phyloP scores from a whole-genome alignment of 2,888 invertebrate species.

The Hydraecia micacea region DNA sequence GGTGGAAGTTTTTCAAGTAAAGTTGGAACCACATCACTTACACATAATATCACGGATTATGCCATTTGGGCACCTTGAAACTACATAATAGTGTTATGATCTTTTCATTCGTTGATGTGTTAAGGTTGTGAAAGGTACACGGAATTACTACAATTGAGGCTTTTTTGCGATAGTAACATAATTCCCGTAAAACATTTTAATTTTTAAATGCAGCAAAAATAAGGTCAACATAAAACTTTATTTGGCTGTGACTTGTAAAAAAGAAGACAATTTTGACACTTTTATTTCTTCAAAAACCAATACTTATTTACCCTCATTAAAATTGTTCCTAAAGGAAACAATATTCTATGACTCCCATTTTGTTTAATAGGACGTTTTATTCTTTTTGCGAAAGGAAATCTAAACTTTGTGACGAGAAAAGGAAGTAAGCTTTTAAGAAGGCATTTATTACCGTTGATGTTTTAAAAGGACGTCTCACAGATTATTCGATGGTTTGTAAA shows the following conservation, averaged over 20 bases:
- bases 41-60: constrained; percentile 8
- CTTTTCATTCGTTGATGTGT: constrained; percentile 3
- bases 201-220: not conserved
- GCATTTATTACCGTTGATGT: constrained; percentile 48
- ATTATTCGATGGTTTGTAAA: constrained; percentile 18
- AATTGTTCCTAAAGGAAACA: constrained; percentile 32
- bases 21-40: constrained; percentile 21
- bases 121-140: not conserved
- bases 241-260: constrained; percentile 11
- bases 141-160: not conserved
- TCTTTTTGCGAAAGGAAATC: constrained; percentile 45
- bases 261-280: constrained; percentile 5
- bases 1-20: constrained; percentile 30
- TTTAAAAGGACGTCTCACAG: constrained; percentile 44
- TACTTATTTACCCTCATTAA: constrained; percentile 37
- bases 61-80: constrained; percentile 1
- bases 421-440: constrained; percentile 60
- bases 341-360: constrained; percentile 38
- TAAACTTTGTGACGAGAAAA: constrained; percentile 43
- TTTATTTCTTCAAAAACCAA: constrained; percentile 31
- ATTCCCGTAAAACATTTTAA: no score
- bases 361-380: constrained; percentile 48
- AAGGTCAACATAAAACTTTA: not conserved
- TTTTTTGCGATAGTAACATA: not conserved
- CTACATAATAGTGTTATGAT: not conserved